These are phyloP conservation scores for Marmota monax DNA, from an alignment of 2,113 vertebrate genomes.

Conservation along the genomic window DNA sequence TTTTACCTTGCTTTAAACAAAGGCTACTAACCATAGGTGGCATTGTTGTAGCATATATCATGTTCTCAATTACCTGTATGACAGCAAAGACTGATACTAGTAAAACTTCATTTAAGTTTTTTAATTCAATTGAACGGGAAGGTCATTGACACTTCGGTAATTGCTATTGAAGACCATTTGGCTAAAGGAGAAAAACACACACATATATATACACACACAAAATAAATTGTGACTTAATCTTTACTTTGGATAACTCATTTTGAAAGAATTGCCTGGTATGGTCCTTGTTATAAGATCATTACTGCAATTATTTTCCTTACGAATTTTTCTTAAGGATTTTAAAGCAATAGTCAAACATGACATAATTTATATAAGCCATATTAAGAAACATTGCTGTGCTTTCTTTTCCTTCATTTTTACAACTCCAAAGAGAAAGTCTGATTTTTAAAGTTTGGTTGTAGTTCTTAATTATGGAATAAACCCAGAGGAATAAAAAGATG, in stretches of 20 bases:
- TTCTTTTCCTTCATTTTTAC: constrained; percentile 68
- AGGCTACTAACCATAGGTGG: constrained; percentile 72
- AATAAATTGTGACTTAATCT: constrained; percentile 77
- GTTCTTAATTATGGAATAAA: background rate
- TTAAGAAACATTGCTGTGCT: constrained; percentile 70
- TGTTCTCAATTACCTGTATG: constrained; percentile 76
- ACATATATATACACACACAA: constrained; percentile 53
- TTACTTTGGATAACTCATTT: constrained; percentile 82
- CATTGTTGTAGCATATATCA: constrained; percentile 79
- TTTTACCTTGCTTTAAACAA: constrained; percentile 63
- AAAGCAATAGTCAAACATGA: constrained; percentile 73
- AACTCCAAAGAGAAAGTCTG: constrained; percentile 8
- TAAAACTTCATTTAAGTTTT: constrained; percentile 87
- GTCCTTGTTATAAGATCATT: constrained; percentile 80
- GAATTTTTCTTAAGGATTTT: constrained; percentile 75
- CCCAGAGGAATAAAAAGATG: background rate
- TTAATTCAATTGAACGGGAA: constrained; percentile 86
- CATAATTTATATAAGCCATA: constrained; percentile 53
- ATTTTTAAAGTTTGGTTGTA: constrained; percentile 22
- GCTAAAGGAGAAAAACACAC: constrained; percentile 83
- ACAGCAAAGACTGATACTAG: constrained; percentile 79
- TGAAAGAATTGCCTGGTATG: constrained; percentile 79
- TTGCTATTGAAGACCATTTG: constrained; percentile 87
- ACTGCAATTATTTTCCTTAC: constrained; percentile 82
- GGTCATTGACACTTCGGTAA: constrained; percentile 87